Percentiles rank a stretch among this genome's conserved stretches.
Conservation (phyloP, 2,888 invertebrate genomes). For the Thereva unica region DNA sequence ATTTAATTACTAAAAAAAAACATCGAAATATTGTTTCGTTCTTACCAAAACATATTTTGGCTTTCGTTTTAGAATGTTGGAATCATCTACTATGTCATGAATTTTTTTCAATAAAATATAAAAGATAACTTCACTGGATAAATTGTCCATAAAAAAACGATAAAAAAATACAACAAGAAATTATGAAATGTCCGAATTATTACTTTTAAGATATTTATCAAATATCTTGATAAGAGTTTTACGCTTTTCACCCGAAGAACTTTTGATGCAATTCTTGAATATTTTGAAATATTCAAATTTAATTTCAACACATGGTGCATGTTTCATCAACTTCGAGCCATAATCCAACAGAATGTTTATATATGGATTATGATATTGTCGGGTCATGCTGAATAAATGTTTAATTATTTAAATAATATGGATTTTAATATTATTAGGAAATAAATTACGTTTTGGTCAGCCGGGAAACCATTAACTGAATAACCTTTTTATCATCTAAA, state of each 20-base stretch:
- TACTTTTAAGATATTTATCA: conserved; percentile 16
- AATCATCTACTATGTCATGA: too few species aligned
- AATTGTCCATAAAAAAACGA: too few species aligned
- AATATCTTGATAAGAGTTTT: conserved; percentile 24
- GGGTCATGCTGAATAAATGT: conserved; percentile 10
- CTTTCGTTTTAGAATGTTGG: too few species aligned
- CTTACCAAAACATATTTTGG: too few species aligned
- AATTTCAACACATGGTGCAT: conserved; percentile 26
- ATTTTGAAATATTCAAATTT: conserved; percentile 35
- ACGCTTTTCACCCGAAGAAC: conserved; percentile 12
- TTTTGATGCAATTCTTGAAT: conserved; percentile 34
- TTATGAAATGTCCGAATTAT: not conserved
- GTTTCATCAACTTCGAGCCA: conserved; percentile 20
- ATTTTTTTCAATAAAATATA: too few species aligned
- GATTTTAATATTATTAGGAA: not conserved
- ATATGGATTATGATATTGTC: conserved; percentile 11
- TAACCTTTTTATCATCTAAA: conserved; percentile 23
- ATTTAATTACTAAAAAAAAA: too few species aligned
- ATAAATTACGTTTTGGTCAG: conserved; percentile 27
- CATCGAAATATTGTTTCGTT: too few species aligned
- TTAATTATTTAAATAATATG: conserved; percentile 1
- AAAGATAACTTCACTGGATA: too few species aligned
- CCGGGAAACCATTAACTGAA: conserved; percentile 34
- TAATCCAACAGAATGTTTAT: conserved; percentile 20
- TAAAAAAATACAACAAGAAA: too few species aligned